A percentile compares a stretch with the other conserved stretches of the same genome.
phyloP scores from a whole-genome alignment of 1,140 invertebrate genomes.

The Amyelois transitella region DNA sequence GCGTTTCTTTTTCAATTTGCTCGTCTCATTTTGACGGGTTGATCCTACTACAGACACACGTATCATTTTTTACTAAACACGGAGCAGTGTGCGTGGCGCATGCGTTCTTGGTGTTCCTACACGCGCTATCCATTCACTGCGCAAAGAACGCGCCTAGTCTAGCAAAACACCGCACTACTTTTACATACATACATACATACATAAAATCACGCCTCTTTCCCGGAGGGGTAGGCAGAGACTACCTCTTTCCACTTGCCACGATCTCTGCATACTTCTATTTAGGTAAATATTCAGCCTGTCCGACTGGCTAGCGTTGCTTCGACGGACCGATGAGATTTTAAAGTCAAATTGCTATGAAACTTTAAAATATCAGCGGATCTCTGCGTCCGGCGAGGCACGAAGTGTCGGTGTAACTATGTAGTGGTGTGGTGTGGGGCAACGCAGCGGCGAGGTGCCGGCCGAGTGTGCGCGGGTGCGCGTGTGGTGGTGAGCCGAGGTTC shows the following conservation, averaged over 20 bases:
- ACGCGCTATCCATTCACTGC: conserved; percentile 62
- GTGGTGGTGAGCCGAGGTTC: conserved; percentile 50
- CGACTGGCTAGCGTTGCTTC: conserved; percentile 35
- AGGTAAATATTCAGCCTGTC: conserved; percentile 51
- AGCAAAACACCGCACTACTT: conserved; percentile 25
- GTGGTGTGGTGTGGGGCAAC: conserved; percentile 23
- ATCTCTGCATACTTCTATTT: too few relatives aligned
- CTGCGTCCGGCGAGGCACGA: conserved; percentile 39
- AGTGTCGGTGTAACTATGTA: conserved; percentile 29
- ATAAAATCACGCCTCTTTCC: too few relatives aligned
- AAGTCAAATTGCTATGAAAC: conserved; percentile 53
- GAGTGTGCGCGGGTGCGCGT: conserved; percentile 57
- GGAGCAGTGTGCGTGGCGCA: conserved; percentile 54
- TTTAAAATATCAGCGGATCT: conserved; percentile 64
- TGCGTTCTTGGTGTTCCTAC: conserved; percentile 54
- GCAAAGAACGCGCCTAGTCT: conserved; percentile 45
- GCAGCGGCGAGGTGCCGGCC: conserved; percentile 22
- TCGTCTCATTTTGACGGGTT: conserved; percentile 22
- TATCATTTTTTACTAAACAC: conserved; percentile 26
- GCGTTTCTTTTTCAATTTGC: conserved; percentile 30
- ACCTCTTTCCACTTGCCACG: too few relatives aligned
- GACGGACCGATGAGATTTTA: conserved; percentile 41
- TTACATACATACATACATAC: too few relatives aligned
- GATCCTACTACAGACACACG: conserved; percentile 24
- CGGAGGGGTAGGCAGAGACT: too few relatives aligned